Percentiles rank a stretch among this genome's conserved stretches.
phyloP scores from a whole-genome alignment of 2,113 vertebrate species.

The Takifugu flavidus region DNA sequence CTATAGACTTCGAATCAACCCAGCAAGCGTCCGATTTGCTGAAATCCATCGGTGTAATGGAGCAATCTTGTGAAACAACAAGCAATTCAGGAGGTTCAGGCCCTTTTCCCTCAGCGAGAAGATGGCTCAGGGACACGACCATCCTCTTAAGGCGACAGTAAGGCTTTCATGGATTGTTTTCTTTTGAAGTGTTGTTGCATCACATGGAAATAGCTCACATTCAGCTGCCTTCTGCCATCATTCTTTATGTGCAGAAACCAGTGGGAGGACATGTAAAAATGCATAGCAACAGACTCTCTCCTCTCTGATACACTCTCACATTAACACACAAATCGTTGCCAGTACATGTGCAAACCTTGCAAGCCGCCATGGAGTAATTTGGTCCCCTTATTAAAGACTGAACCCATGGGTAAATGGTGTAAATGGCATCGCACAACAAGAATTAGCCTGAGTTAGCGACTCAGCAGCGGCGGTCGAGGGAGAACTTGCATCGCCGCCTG shows the following conservation, averaged over 20 bases:
- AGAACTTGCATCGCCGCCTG: conserved; percentile 7
- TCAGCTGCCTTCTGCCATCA: conserved; percentile 44
- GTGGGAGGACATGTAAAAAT: conserved; percentile 70
- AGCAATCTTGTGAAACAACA: conserved; percentile 40
- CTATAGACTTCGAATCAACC: conserved; percentile 9
- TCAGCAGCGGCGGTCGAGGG: conserved; percentile 28
- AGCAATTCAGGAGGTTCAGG: conserved; percentile 42
- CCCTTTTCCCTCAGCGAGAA: conserved; percentile 27
- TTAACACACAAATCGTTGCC: conserved; percentile 43
- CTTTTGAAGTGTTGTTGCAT: conserved; percentile 44
- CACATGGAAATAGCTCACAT: conserved; percentile 36
- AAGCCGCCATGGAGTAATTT: conserved; percentile 41
- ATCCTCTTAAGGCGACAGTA: conserved; percentile 6
- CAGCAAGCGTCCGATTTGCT: conserved; percentile 2
- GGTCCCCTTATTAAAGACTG: conserved; percentile 45
- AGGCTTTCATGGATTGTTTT: conserved; percentile 29
- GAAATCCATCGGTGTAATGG: conserved; percentile 37
- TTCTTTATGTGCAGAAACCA: conserved; percentile 58
- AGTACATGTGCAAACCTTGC: conserved; percentile 21
- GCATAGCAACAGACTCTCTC: conserved; percentile 72
- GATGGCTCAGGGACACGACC: conserved; percentile 8
- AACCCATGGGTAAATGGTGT: conserved; percentile 51
- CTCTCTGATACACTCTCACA: conserved; percentile 20
- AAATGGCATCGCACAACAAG: conserved; percentile 46
- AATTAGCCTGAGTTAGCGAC: conserved; percentile 56